Evolutionary conservation across 1,140 invertebrate species (phyloP), one percentile per base, ranked within the genome.

Genomic region (Habropoda laboriosa): DNA sequence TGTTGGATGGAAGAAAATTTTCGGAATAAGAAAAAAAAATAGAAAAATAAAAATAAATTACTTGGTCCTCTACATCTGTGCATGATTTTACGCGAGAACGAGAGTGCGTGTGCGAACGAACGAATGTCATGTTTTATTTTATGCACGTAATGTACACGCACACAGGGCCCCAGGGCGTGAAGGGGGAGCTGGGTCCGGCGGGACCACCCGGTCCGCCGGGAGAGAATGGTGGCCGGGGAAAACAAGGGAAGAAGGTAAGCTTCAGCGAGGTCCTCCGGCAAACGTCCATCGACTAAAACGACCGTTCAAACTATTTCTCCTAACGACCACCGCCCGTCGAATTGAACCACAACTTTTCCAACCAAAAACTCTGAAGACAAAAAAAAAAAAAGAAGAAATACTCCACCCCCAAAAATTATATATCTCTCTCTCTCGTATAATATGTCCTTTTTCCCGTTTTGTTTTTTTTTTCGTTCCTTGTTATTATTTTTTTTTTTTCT

Each of bases 161-260:
- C 83, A 94, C 95, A 92, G 96, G 96, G 87, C 94, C 94, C 87
- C 94, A 95, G 91, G 97, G 97, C 88, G 96, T 96, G 91, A 97
- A 96, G 93, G 96, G 96, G 89, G 96, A 97, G 85, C 85, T 94
- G 82, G 96, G 96, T 86, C 94, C 95, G 83, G 93, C 94, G 70
- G 97, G 97, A 86, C 95, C 96, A 85, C 94, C 95, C 82, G 97
- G 97, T 87, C 93, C 94, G 85, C 93, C 94, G 86, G 96, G 96
- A 78, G 96, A 96, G 85, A 96, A 95, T 91, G 97, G 97, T 87
- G 93, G 95, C 80, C 94, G 96, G 89, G 97, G 97, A 91, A 97
- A 97, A 88, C 95, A 96, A 92, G 97, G 97, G 93, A 97, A 97
- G 94, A 94, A 96, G 96, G 97, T 97, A 97, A 96, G 95, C 91